Base-by-base conservation (phyloP, 2,888 invertebrate genomes). In the Aphidius colemani region DNA sequence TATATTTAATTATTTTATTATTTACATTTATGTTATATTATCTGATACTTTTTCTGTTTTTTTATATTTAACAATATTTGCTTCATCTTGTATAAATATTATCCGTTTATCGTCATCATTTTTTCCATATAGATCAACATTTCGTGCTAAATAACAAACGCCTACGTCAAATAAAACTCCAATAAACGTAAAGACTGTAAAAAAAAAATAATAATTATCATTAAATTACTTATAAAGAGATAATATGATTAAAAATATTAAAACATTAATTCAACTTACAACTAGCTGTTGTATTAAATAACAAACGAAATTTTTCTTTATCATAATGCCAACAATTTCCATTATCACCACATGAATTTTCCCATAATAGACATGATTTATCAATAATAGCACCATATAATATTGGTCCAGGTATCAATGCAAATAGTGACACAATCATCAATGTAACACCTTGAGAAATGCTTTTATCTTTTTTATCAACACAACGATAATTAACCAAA, bases 251-350 rank as follows among this genome's bases (percentile, higher is more conserved):
- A 43, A 44, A 62, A 40, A 53, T 18, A n/a, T 18, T 18, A 44
- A 40, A 10, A 46, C 11, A 43, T 9, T 8, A 39, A 51, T 6
- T 13, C 41, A 11, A 72, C 81, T 83, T 74, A 88, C 88, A 77
- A 59, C 85, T 84, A 7, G 88, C 85, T 10, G 86, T 78, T 1
- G 84, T 74, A 74, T 89, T 89, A 4, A 88, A 80, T 61, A 84
- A 83, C 71, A 84, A 83, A 40, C 89, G 84, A 74, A 90, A 88
- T 45, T 83, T 82, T 13, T 84, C 82, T 69, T 86, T 86, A 76
- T 90, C 86, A 72, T 90, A 89, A 30, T 89, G 78, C 84, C 89
- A 89, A 69, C 90, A 90, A 72, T 89, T 88, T 9, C 89, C 89
- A 46, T 80, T 84, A 30, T 83, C 81, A 1, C 85, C 87, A 72